Conservation (phyloP, 2,888 invertebrate species). For the Tetrapedia diversipes region DNA sequence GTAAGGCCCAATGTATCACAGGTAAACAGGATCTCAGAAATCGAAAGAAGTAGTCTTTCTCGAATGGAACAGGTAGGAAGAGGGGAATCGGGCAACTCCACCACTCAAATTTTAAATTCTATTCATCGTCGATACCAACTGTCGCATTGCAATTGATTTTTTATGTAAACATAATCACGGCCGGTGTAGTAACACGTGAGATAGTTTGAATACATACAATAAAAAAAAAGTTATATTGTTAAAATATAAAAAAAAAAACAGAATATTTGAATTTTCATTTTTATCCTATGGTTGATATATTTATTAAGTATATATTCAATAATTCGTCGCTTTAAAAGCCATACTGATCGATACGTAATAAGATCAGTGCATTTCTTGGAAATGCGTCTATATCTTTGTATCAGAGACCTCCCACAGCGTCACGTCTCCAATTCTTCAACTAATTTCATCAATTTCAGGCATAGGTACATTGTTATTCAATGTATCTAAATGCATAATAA, state of each 20-base stretch:
- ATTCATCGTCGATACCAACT: background rate
- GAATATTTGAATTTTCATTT: too few species aligned
- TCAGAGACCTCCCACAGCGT: slow-evolving; percentile 51
- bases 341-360: background rate
- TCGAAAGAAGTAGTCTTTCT: slow-evolving; percentile 64
- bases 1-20: slow-evolving; percentile 76
- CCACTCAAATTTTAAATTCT: slow-evolving; percentile 20
- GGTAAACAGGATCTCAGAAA: slow-evolving; percentile 74
- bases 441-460: slow-evolving; percentile 36
- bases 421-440: slow-evolving; percentile 29
- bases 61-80: slow-evolving; percentile 54
- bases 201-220: background rate
- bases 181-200: background rate
- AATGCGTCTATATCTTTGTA: slow-evolving; percentile 36
- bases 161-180: background rate
- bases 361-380: slow-evolving; percentile 47
- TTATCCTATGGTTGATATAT: too few species aligned
- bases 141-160: background rate
- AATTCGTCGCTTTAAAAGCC: slow-evolving; percentile 1
- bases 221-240: background rate
- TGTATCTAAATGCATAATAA: background rate
- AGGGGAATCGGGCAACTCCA: slow-evolving; percentile 21
- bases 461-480: slow-evolving; percentile 1
- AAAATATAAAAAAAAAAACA: background rate
- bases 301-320: background rate